phyloP scores from a whole-genome alignment of 1,140 invertebrate species.

The Trichogramma pretiosum region DNA sequence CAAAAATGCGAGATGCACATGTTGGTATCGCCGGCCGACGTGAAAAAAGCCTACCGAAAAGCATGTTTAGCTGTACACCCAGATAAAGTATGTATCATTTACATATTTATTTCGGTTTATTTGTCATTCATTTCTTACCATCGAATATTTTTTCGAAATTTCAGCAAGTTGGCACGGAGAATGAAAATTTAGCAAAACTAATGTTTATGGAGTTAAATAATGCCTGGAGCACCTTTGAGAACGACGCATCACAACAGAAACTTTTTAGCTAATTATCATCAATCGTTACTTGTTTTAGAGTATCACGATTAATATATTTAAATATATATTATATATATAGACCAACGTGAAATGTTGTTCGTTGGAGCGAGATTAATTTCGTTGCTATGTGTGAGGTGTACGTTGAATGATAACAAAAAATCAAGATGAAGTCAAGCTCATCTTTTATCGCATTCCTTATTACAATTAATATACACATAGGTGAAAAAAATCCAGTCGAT shows the following conservation, averaged over 20 bases:
- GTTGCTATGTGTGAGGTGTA: conserved; percentile 29
- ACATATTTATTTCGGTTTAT: neutral
- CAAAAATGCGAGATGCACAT: conserved; percentile 88
- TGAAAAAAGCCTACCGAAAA: conserved; percentile 92
- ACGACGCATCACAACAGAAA: conserved; percentile 76
- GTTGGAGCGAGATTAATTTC: too few species aligned
- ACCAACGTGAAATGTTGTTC: too few species aligned
- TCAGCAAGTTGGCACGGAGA: conserved; percentile 81
- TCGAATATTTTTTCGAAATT: conserved; percentile 29
- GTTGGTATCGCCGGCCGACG: conserved; percentile 79
- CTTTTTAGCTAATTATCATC: conserved; percentile 57
- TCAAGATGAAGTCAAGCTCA: conserved; percentile 9
- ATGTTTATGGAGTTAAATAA: conserved; percentile 99
- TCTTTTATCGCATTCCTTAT: conserved; percentile 34
- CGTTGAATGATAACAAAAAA: neutral
- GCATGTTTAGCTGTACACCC: conserved; percentile 96
- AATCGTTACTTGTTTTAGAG: conserved; percentile 31
- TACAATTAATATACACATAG: too few species aligned
- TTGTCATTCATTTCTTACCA: neutral
- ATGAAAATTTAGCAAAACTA: conserved; percentile 87
- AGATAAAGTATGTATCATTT: conserved; percentile 77
- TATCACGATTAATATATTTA: conserved; percentile 29
- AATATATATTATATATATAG: conserved; percentile 29
- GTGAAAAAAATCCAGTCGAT: too few species aligned
- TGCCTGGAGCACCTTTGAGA: conserved; percentile 96